These are phyloP conservation scores for Glyphotaelius pellucidus DNA, from an alignment of 2,888 invertebrate species.

Conservation along the genomic window DNA sequence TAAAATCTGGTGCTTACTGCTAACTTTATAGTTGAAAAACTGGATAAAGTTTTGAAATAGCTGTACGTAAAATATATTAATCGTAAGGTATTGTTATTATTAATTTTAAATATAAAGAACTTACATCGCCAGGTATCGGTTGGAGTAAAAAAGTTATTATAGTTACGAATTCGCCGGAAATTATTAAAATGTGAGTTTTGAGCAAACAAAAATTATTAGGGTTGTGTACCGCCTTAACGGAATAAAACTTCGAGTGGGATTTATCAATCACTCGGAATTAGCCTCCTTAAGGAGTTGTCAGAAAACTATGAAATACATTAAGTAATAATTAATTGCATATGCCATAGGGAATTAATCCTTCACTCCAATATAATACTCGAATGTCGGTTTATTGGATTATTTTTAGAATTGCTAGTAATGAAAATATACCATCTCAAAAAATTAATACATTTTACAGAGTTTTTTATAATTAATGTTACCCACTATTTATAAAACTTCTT, in stretches of 20 bases:
- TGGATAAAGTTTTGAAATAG: too few species aligned
- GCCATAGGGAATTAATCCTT: background rate
- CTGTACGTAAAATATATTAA: too few species aligned
- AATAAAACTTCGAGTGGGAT: background rate
- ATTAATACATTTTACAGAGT: background rate
- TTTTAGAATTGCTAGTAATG: background rate
- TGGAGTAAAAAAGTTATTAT: too few species aligned
- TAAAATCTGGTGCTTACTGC: too few species aligned
- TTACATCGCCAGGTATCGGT: too few species aligned
- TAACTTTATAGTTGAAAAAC: too few species aligned
- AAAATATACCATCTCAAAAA: background rate
- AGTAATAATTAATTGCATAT: background rate
- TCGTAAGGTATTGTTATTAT: too few species aligned
- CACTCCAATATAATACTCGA: background rate
- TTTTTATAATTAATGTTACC: background rate
- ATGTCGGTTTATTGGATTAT: background rate
- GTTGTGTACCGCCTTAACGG: background rate
- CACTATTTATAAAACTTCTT: background rate
- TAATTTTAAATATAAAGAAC: too few species aligned
- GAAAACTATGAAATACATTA: background rate
- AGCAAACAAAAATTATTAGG: too few species aligned
- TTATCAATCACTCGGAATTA: background rate
- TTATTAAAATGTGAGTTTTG: too few species aligned
- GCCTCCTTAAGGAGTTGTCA: background rate
- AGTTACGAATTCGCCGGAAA: too few species aligned